A percentile compares a stretch with the other conserved stretches of the same genome.
Conservation (phyloP, 2,113 vertebrate species). For the Atrichornis clamosus region DNA sequence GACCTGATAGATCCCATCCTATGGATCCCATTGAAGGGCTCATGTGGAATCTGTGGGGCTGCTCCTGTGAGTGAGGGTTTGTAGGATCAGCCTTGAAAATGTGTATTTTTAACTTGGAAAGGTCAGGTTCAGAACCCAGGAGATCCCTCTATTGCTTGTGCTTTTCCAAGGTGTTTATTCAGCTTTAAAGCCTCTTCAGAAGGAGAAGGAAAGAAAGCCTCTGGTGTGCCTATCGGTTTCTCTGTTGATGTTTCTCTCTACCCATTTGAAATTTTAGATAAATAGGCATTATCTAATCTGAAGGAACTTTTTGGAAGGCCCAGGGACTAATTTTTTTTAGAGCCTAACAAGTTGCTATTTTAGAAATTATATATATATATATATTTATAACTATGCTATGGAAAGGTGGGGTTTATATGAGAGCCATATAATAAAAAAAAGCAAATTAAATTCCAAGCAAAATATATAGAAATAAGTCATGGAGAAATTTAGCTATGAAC, state of each 20-base stretch:
- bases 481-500: background rate
- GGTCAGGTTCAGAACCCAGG: constrained; percentile 61
- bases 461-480: background rate
- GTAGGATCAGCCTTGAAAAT: constrained; percentile 23
- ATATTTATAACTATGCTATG: background rate
- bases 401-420: background rate
- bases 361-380: background rate
- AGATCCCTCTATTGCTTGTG: constrained; percentile 53
- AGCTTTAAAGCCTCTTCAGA: constrained; percentile 58
- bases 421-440: background rate
- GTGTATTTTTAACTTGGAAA: constrained; percentile 39
- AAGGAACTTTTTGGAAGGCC: constrained; percentile 8
- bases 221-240: constrained; percentile 34
- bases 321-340: background rate
- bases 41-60: accelerated
- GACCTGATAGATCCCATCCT: background rate
- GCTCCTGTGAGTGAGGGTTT: background rate
- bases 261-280: constrained; percentile 59
- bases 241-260: constrained; percentile 4
- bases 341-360: constrained; percentile 14
- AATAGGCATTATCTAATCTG: constrained; percentile 47
- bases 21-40: background rate
- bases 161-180: constrained; percentile 65
- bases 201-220: constrained; percentile 28
- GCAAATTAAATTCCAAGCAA: constrained; percentile 29